Conservation (phyloP, 2,113 vertebrate species). For the Pituophis catenifer region DNA sequence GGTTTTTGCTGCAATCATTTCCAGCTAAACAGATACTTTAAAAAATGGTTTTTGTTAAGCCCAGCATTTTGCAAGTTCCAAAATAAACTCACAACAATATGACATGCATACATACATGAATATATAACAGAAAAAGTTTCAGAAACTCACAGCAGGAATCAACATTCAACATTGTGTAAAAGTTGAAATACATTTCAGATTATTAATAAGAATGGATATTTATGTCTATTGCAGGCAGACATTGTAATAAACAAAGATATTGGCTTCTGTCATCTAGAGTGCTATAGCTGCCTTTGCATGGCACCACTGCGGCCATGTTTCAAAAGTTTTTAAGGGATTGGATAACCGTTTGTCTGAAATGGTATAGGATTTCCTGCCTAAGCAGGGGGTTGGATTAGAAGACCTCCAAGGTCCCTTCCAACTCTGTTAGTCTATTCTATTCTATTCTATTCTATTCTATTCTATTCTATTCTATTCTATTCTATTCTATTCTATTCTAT, state of each 20-base stretch:
- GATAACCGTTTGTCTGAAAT: no score
- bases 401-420: no score
- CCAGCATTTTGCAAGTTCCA: constrained; percentile 16
- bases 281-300: neutral
- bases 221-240: neutral
- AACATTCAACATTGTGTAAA: neutral
- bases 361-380: no score
- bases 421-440: no score
- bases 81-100: neutral
- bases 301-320: neutral
- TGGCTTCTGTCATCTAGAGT: neutral
- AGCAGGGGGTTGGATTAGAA: no score
- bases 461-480: no score
- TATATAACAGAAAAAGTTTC: neutral
- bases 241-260: neutral
- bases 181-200: neutral
- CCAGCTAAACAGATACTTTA: neutral
- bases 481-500: no score
- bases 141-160: neutral
- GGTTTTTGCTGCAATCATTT: neutral
- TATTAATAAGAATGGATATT: neutral
- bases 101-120: neutral
- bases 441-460: no score
- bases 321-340: neutral
- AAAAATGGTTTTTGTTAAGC: neutral